phyloP scores from a whole-genome alignment of 2,113 vertebrate species.

The Coryphaenoides rupestris region DNA sequence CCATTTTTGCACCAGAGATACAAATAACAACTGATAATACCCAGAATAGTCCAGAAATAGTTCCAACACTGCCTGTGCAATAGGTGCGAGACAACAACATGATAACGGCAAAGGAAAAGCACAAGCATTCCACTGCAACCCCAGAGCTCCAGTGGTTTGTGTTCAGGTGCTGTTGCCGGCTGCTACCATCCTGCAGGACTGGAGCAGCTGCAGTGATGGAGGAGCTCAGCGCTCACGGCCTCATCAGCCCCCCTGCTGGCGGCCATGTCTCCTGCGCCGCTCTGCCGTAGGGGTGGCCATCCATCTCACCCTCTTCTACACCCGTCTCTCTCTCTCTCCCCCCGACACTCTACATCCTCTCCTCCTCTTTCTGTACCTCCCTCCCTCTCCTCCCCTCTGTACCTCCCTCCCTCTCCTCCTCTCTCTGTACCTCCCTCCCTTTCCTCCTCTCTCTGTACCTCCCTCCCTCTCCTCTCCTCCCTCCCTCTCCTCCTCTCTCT shows the following conservation, averaged over 20 bases:
- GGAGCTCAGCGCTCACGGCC: slow-evolving; percentile 48
- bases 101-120: no score
- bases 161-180: no score
- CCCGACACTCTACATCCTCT: slow-evolving; percentile 3
- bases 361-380: slow-evolving; percentile 1
- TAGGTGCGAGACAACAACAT: no score
- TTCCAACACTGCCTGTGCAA: no score
- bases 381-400: neutral
- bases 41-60: no score
- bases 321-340: slow-evolving; percentile 3
- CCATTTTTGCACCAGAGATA: no score
- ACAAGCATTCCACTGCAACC: no score
- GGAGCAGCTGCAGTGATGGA: slow-evolving; percentile 46
- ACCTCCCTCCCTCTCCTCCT: neutral
- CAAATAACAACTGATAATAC: no score
- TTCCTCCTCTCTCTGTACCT: slow-evolving; percentile 2
- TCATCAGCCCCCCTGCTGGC: slow-evolving; percentile 36
- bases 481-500: no score
- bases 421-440: slow-evolving; percentile 7
- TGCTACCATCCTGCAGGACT: no score
- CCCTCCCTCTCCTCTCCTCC: neutral
- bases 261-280: slow-evolving; percentile 62
- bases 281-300: no score
- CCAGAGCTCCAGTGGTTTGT: no score
- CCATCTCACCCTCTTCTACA: slow-evolving; percentile 19